phyloP scores from a whole-genome alignment of 2,797 vertebrate species.

The Epinephelus coioides region DNA sequence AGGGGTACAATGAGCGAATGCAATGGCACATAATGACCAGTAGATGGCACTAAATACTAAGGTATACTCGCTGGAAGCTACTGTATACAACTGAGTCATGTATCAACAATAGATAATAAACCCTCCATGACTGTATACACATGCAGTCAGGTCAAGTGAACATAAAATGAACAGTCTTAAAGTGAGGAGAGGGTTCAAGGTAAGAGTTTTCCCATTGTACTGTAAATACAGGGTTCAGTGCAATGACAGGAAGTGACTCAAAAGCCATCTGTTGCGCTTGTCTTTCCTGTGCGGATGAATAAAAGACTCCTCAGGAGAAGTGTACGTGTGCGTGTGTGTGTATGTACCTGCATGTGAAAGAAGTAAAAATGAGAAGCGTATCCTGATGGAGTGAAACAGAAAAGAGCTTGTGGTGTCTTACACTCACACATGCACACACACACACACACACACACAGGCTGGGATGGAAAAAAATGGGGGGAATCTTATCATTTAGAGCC shows the following conservation, averaged over 20 bases:
- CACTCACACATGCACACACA: constrained; percentile 15
- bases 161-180: constrained; percentile 24
- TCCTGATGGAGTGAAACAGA: constrained; percentile 39
- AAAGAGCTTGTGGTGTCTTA: constrained; percentile 53
- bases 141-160: constrained; percentile 32
- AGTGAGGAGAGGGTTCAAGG: constrained; percentile 58
- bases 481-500: constrained; percentile 84
- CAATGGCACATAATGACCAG: constrained; percentile 26
- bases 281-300: constrained; percentile 61
- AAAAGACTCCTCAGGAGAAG: constrained; percentile 39
- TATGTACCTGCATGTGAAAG: constrained; percentile 40
- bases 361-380: constrained; percentile 30
- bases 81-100: too few relatives aligned
- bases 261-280: constrained; percentile 66
- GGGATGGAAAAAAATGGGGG: constrained; percentile 50
- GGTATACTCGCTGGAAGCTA: not conserved
- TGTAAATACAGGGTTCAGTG: constrained; percentile 54
- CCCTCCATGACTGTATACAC: not conserved
- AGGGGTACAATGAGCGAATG: not conserved
- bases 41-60: constrained; percentile 68
- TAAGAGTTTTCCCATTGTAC: constrained; percentile 33
- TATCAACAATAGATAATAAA: constrained; percentile 15
- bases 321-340: constrained; percentile 20
- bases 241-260: constrained; percentile 57
- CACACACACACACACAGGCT: constrained; percentile 17